Conservation (phyloP, 2,113 vertebrate species). For the Equus przewalskii region DNA sequence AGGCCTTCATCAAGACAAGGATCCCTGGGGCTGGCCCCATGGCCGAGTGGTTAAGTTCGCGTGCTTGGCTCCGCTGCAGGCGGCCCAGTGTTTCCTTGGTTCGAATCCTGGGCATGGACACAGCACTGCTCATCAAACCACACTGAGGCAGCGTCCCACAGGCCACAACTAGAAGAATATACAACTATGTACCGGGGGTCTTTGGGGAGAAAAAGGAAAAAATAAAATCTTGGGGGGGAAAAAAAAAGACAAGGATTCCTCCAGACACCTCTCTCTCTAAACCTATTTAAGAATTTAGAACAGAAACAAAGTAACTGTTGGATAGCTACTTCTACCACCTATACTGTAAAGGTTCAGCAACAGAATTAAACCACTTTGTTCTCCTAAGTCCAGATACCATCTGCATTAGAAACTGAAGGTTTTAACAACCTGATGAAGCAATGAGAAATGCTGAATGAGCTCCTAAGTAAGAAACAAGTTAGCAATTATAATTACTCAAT, state of each 20-base stretch:
- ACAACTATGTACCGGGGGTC: too few relatives aligned
- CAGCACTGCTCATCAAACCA: too few relatives aligned
- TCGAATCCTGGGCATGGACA: too few relatives aligned
- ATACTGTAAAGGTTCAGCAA: constrained; percentile 5
- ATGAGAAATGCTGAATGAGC: neutral
- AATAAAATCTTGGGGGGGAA: too few relatives aligned
- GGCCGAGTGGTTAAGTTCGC: too few relatives aligned
- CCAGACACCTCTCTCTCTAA: neutral
- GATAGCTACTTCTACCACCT: neutral
- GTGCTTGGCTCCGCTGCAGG: too few relatives aligned
- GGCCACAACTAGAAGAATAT: too few relatives aligned
- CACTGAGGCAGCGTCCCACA: too few relatives aligned
- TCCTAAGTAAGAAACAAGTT: neutral
- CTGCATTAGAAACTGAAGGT: neutral
- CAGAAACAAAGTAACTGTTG: constrained; percentile 34
- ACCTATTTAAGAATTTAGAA: constrained; percentile 47
- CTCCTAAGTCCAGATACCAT: neutral
- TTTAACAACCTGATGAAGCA: constrained; percentile 45
- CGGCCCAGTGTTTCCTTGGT: too few relatives aligned
- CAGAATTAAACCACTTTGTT: constrained; percentile 27
- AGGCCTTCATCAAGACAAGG: neutral
- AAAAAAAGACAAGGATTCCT: neutral
- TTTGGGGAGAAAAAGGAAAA: too few relatives aligned
- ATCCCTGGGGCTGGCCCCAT: neutral
- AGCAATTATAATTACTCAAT: constrained; percentile 38